Evolutionary conservation across 2,797 vertebrate species (phyloP).

Genomic region (Dicrostonyx torquatus): DNA sequence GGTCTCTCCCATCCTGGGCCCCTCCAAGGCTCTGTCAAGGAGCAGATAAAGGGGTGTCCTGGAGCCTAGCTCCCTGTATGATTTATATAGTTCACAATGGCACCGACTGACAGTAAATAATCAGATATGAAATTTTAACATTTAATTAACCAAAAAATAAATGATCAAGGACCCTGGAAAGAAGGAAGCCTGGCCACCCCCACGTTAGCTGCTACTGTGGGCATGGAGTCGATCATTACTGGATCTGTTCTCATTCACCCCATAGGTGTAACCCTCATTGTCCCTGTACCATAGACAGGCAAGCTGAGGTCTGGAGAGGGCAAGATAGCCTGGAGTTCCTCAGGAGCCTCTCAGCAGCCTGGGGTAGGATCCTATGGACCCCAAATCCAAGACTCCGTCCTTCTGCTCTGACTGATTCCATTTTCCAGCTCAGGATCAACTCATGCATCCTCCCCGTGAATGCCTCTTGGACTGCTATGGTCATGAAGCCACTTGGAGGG

Average conservation of each 20-base stretch:
- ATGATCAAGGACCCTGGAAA: slow-evolving; percentile 75
- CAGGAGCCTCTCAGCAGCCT: not conserved
- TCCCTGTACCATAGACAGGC: not conserved
- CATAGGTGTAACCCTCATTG: not conserved
- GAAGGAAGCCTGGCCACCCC: slow-evolving; percentile 24
- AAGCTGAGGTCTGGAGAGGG: not conserved
- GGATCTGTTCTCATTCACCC: not conserved
- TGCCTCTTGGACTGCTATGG: not conserved
- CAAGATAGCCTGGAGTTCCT: not conserved
- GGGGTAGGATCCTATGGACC: not conserved
- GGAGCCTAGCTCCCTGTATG: slow-evolving; percentile 66
- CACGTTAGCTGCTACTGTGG: not conserved
- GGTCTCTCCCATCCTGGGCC: not conserved
- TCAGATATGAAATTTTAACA: slow-evolving; percentile 84
- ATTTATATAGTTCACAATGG: slow-evolving; percentile 86
- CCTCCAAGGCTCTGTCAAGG: not conserved
- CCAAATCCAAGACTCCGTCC: not conserved
- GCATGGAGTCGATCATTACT: not conserved
- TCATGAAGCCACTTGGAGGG: not conserved
- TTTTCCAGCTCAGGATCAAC: not conserved
- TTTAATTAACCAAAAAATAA: slow-evolving; percentile 87
- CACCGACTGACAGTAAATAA: slow-evolving; percentile 85
- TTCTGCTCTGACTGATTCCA: not conserved
- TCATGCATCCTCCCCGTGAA: not conserved
- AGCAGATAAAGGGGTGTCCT: not conserved